Base-by-base conservation (phyloP, 2,797 vertebrate species). In the Neosalanx taihuensis region DNA sequence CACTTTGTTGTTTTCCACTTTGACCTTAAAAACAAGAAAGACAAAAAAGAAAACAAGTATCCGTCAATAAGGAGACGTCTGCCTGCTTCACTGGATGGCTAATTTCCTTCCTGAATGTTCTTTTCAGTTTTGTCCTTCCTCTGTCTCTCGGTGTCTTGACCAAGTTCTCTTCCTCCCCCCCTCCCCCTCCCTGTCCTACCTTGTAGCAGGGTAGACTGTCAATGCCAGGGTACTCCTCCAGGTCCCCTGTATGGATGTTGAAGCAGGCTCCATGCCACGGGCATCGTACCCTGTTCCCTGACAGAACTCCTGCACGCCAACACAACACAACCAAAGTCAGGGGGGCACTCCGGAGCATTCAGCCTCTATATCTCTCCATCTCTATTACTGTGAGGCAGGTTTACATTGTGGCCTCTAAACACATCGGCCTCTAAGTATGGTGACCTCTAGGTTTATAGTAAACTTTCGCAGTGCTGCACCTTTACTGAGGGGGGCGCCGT, bases 251-350 rank as follows among this genome's bases (percentile, higher is more conserved):
- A 6, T 83, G 85, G 75, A 91, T 74, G 73, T 93, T 92, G 37
- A 96, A 96, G 78, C 94, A 96, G 65, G 94, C 89, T 0, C 95
- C 94, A 0, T 96, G 95, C 94, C 94, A 96, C 0, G 94, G 94
- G 64, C 95, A 96, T 58, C 94, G 93, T 65, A 96, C 85, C 75
- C 83, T 91, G 58, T 90, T 71, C 17, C 91, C 89, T 51, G 46
- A 87, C 72, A 96, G 79, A 12, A 89, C 84, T 1, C 95, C 91
- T 92, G 67, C 72, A 81, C 18, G 81, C 70, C 81, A 31, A 61
- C 6, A 51, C 37, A 73, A 60, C 58, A 23, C 20, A 29, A 26
- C 58, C 13, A 60, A 7, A 26, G 20, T 60, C 58, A 60, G 58
- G 58, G 18, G 51, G 18, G n/a, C 51, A 1, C 15, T 53, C 18